phyloP scores from a whole-genome alignment of 2,113 vertebrate genomes.

The Paradisaea rubra region DNA sequence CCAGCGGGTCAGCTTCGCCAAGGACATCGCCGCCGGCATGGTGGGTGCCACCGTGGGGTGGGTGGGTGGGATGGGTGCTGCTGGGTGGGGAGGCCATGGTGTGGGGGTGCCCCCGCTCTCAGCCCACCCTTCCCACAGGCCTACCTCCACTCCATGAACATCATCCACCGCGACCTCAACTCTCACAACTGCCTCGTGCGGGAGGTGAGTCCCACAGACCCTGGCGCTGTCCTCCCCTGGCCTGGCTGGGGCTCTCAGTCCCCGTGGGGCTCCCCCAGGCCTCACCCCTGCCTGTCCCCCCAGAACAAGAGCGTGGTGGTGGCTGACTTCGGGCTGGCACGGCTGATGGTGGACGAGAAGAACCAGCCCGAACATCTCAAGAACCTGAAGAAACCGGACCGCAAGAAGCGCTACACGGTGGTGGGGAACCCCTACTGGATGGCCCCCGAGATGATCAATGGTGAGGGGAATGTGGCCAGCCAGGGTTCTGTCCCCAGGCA shows the following conservation, averaged over 20 bases:
- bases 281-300: background rate
- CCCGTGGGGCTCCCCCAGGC: rapidly evolving
- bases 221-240: rapidly evolving
- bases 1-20: conserved; percentile 91
- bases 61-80: background rate
- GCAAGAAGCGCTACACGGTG: conserved; percentile 94
- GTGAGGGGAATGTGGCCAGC: conserved; percentile 40
- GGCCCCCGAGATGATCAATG: conserved; percentile 98
- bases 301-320: conserved; percentile 92
- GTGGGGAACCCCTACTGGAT: conserved; percentile 99
- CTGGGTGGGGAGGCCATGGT: rapidly evolving
- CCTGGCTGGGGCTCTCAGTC: background rate
- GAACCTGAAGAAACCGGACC: conserved; percentile 85
- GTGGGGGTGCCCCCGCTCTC: background rate
- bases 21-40: conserved; percentile 94
- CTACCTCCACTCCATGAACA: conserved; percentile 98
- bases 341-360: conserved; percentile 93
- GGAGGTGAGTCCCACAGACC: conserved; percentile 66
- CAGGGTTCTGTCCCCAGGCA: background rate
- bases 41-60: conserved; percentile 41
- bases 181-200: conserved; percentile 96
- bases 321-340: conserved; percentile 90
- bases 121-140: conserved; percentile 52
- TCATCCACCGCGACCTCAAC: conserved; percentile 97
- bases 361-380: conserved; percentile 79